Percentiles rank a stretch among this genome's conserved stretches.
These are phyloP conservation scores for Lochmaea crataegi DNA, from an alignment of 2,888 invertebrate genomes.

Conservation along the genomic window DNA sequence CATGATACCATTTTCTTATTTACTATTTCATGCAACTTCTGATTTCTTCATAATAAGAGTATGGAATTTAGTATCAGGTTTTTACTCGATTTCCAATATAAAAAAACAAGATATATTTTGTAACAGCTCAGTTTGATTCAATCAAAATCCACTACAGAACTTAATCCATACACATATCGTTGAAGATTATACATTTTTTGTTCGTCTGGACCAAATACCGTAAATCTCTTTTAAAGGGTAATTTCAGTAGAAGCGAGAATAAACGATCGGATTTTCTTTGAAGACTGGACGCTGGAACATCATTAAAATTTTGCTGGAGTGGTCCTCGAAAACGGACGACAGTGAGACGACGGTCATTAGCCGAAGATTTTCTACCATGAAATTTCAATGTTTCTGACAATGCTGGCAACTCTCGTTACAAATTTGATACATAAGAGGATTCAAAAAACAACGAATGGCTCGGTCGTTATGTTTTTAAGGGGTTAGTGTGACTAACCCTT, in stretches of 20 bases:
- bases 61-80: too few relatives aligned
- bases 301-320: conserved; percentile 34
- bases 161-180: not conserved
- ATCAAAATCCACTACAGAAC: too few relatives aligned
- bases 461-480: conserved; percentile 4
- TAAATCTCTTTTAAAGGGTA: conserved; percentile 1
- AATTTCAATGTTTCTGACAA: conserved; percentile 34
- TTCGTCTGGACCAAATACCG: not conserved
- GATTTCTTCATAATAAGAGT: too few relatives aligned
- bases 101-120: too few relatives aligned
- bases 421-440: conserved; percentile 25
- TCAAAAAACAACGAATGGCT: conserved; percentile 19
- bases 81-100: too few relatives aligned
- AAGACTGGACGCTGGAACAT: conserved; percentile 24
- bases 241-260: not conserved
- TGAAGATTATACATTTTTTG: conserved; percentile 5
- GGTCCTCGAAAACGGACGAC: conserved; percentile 21
- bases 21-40: too few relatives aligned
- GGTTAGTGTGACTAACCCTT: not conserved
- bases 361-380: conserved; percentile 25
- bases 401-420: conserved; percentile 24
- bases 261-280: conserved; percentile 22
- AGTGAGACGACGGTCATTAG: conserved; percentile 32
- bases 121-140: too few relatives aligned
- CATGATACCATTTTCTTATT: too few relatives aligned